These are phyloP conservation scores for Glossosoma conforme DNA, from an alignment of 1,140 invertebrate species.

Conservation along the genomic window DNA sequence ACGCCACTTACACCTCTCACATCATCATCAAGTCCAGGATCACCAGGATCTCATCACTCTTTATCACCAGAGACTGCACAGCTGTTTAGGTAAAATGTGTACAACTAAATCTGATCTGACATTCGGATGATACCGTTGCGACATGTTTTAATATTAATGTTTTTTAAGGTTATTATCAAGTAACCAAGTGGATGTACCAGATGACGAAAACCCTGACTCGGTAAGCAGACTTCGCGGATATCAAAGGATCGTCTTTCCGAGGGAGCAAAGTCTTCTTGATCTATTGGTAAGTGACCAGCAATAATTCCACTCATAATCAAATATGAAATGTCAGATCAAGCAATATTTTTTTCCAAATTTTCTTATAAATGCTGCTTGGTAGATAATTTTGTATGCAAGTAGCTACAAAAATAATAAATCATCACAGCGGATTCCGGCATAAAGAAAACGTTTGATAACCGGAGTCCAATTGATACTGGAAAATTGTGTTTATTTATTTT, in stretches of 20 bases:
- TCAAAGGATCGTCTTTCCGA: slow-evolving; percentile 51
- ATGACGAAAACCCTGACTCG: slow-evolving; percentile 5
- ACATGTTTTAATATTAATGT: too few relatives aligned
- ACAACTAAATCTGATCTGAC: neutral
- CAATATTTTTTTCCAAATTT: too few relatives aligned
- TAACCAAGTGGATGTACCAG: slow-evolving; percentile 1
- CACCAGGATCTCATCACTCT: neutral
- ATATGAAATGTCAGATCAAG: too few relatives aligned
- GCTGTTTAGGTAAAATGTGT: neutral
- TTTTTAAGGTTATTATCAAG: slow-evolving; percentile 8
- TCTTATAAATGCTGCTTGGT: too few relatives aligned
- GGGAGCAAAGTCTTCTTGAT: slow-evolving; percentile 55
- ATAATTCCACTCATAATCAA: too few relatives aligned
- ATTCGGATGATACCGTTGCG: too few relatives aligned
- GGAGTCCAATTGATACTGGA: too few relatives aligned
- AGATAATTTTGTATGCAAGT: too few relatives aligned
- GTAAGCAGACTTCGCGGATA: slow-evolving; percentile 38
- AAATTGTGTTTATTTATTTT: too few relatives aligned
- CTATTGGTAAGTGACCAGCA: slow-evolving; percentile 49
- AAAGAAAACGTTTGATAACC: too few relatives aligned
- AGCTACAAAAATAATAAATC: too few relatives aligned
- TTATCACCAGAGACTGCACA: neutral
- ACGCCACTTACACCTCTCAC: neutral
- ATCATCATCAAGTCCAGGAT: neutral
- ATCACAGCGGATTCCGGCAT: too few relatives aligned